Evolutionary conservation across 2,888 invertebrate genomes (phyloP).

Genomic region (Cenopis cana): DNA sequence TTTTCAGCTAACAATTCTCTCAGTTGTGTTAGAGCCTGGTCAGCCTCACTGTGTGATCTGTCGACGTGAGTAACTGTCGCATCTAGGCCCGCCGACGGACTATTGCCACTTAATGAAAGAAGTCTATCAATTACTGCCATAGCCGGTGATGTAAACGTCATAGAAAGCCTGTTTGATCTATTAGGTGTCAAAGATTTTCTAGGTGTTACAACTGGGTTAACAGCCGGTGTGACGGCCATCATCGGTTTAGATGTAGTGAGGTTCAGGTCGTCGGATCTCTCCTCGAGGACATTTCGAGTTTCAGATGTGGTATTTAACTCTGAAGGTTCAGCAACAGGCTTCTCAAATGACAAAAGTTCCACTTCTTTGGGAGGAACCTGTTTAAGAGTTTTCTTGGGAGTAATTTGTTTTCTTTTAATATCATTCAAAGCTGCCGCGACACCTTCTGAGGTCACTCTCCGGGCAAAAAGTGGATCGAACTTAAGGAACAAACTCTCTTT

Average conservation of each 20-base stretch:
- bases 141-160: conserved; percentile 79
- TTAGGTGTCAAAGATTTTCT: conserved; percentile 68
- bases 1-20: conserved; percentile 83
- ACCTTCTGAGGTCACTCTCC: conserved; percentile 70
- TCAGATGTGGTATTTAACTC: conserved; percentile 55
- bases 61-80: conserved; percentile 56
- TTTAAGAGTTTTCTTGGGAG: conserved; percentile 62
- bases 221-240: conserved; percentile 78
- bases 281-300: conserved; percentile 53
- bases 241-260: conserved; percentile 71
- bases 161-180: conserved; percentile 71
- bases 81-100: conserved; percentile 62
- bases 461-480: conserved; percentile 78
- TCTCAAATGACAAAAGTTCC: conserved; percentile 46
- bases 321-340: conserved; percentile 58
- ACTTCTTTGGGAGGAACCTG: conserved; percentile 48
- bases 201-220: conserved; percentile 67
- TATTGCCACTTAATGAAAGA: conserved; percentile 74
- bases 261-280: conserved; percentile 64
- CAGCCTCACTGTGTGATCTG: conserved; percentile 69
- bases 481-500: conserved; percentile 80
- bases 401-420: conserved; percentile 67
- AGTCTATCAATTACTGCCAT: conserved; percentile 82
- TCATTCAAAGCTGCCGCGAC: conserved; percentile 66
- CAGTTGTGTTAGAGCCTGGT: conserved; percentile 71